Percentiles rank a stretch among this genome's conserved stretches.
These are phyloP conservation scores for Metalampra italica DNA, from an alignment of 2,888 invertebrate genomes.

Conservation along the genomic window DNA sequence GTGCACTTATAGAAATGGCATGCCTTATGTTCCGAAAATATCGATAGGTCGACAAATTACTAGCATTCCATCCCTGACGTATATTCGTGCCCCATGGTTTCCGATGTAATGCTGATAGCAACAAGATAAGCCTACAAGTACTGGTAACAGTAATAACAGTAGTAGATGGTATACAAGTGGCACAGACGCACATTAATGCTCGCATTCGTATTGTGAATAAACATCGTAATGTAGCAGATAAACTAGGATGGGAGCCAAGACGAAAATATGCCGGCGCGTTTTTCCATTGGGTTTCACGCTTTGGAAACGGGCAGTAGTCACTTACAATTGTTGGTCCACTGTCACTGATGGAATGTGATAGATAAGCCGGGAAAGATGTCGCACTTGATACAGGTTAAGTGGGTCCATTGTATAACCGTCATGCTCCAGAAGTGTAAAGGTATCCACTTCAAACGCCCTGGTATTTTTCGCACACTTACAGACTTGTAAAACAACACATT, in stretches of 20 bases:
- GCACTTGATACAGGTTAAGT: conserved; percentile 2
- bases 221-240: conserved; percentile 79
- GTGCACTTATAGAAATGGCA: no score
- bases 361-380: conserved; percentile 12
- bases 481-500: no score
- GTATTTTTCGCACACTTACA: no score
- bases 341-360: conserved; percentile 49
- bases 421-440: conserved; percentile 15
- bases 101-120: no score
- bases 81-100: no score
- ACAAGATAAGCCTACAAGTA: background rate
- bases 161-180: conserved; percentile 42
- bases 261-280: conserved; percentile 78
- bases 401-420: conserved; percentile 12
- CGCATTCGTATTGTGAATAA: conserved; percentile 78
- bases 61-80: no score
- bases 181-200: conserved; percentile 66
- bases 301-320: conserved; percentile 69
- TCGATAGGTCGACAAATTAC: no score
- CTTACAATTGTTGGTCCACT: conserved; percentile 50
- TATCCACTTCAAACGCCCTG: background rate
- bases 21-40: no score
- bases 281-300: conserved; percentile 76
- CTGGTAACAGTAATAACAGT: background rate
- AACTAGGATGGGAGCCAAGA: conserved; percentile 79